phyloP scores from a whole-genome alignment of 1,140 invertebrate genomes.

The Diorhabda sublineata region DNA sequence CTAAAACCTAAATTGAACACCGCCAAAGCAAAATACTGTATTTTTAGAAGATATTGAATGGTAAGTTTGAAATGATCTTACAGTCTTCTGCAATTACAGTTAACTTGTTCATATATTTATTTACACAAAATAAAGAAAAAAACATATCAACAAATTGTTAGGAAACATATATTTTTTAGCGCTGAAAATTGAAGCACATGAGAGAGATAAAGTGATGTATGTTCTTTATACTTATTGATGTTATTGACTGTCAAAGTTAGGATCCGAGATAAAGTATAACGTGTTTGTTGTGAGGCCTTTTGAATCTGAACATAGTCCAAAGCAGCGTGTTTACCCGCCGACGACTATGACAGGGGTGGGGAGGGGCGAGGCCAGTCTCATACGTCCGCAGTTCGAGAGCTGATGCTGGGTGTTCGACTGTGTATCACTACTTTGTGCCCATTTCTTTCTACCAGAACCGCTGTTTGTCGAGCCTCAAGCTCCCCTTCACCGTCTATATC shows the following conservation, averaged over 20 bases:
- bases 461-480: constrained; percentile 59
- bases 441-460: constrained; percentile 78
- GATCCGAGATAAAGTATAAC: constrained; percentile 29
- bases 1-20: too few relatives aligned
- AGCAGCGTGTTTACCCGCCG: constrained; percentile 6
- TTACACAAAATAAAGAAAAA: too few relatives aligned
- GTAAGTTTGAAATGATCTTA: too few relatives aligned
- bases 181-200: constrained; percentile 11
- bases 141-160: too few relatives aligned
- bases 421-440: constrained; percentile 86
- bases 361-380: constrained; percentile 64
- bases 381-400: constrained; percentile 74
- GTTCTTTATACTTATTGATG: background rate
- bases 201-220: constrained; percentile 18
- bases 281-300: constrained; percentile 21
- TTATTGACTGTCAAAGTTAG: background rate
- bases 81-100: too few relatives aligned
- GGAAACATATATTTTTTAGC: background rate
- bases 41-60: too few relatives aligned
- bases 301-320: constrained; percentile 23
- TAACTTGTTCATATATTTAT: too few relatives aligned
- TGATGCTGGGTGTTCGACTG: constrained; percentile 75
- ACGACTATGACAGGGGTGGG: constrained; percentile 42
- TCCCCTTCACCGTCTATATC: constrained; percentile 39
- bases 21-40: too few relatives aligned